phyloP scores from a whole-genome alignment of 2,888 invertebrate genomes.

The Drosophila differens region DNA sequence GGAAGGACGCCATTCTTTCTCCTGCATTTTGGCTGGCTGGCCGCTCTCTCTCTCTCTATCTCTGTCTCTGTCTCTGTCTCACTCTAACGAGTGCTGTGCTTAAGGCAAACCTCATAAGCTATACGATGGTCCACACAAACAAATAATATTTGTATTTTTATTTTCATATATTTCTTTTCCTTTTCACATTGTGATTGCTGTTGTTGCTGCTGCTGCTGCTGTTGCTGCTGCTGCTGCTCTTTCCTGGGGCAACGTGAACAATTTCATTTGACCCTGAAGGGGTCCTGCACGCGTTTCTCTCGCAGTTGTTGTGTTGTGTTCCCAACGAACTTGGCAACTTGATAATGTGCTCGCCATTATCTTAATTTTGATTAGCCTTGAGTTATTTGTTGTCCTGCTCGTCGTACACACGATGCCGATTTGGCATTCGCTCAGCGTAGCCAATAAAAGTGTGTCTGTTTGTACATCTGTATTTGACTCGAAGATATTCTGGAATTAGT shows the following conservation, averaged over 20 bases:
- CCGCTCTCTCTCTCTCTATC: conserved; percentile 13
- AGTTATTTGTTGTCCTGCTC: conserved; percentile 6
- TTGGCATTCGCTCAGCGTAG: conserved; percentile 7
- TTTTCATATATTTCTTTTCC: conserved; percentile 28
- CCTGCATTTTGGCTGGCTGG: conserved; percentile 43
- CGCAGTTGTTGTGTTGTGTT: conserved; percentile 15
- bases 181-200: conserved; percentile 14
- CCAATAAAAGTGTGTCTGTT: neutral
- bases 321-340: conserved; percentile 30
- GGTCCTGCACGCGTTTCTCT: conserved; percentile 19
- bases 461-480: neutral
- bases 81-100: conserved; percentile 11
- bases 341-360: conserved; percentile 31
- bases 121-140: conserved; percentile 15
- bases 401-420: conserved; percentile 6
- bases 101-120: conserved; percentile 44
- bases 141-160: conserved; percentile 28
- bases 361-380: conserved; percentile 39
- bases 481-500: neutral
- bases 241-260: conserved; percentile 33
- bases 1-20: conserved; percentile 62
- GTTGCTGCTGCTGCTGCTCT: conserved; percentile 5
- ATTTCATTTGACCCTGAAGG: conserved; percentile 56
- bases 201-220: conserved; percentile 1
- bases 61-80: neutral